Evolutionary conservation across 2,113 vertebrate species (phyloP).

Genomic region (Phoenicopterus ruber): DNA sequence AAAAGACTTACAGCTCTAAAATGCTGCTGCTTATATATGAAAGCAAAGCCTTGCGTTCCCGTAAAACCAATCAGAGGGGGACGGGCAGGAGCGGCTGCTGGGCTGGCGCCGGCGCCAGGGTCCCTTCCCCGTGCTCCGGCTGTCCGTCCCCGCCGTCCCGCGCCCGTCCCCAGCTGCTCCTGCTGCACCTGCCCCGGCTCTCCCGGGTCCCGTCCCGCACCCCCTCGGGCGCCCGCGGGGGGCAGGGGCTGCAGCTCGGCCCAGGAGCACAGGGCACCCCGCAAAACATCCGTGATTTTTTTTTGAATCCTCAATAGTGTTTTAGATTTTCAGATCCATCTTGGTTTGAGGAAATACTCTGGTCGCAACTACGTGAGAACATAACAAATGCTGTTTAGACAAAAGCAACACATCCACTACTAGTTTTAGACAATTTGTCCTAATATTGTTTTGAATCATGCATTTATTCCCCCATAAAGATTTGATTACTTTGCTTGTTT

Average conservation of each 20-base stretch:
- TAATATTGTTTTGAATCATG: constrained; percentile 73
- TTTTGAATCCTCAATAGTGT: accelerated
- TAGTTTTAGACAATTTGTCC: constrained; percentile 76
- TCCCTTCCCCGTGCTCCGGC: accelerated
- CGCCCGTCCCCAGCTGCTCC: not conserved
- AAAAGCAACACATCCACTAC: constrained; percentile 35
- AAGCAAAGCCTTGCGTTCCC: not conserved
- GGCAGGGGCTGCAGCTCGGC: not conserved
- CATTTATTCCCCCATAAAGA: constrained; percentile 73
- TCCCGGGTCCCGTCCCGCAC: not conserved
- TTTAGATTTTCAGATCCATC: constrained; percentile 38
- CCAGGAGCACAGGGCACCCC: accelerated
- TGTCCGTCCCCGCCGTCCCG: accelerated
- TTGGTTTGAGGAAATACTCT: constrained; percentile 71
- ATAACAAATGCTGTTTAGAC: constrained; percentile 64
- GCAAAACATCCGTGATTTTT: not conserved
- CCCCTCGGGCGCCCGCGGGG: not conserved
- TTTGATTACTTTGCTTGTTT: constrained; percentile 78
- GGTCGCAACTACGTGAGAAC: constrained; percentile 44
- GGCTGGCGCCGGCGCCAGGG: not conserved
- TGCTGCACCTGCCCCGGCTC: not conserved
- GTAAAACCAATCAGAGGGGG: not conserved
- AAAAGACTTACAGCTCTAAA: constrained; percentile 24
- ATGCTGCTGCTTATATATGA: not conserved
- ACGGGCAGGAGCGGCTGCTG: accelerated